A percentile compares a stretch with the other conserved stretches of the same genome.
Evolutionary conservation across 2,888 invertebrate species (phyloP).

Genomic region (Hypsopygia costalis): DNA sequence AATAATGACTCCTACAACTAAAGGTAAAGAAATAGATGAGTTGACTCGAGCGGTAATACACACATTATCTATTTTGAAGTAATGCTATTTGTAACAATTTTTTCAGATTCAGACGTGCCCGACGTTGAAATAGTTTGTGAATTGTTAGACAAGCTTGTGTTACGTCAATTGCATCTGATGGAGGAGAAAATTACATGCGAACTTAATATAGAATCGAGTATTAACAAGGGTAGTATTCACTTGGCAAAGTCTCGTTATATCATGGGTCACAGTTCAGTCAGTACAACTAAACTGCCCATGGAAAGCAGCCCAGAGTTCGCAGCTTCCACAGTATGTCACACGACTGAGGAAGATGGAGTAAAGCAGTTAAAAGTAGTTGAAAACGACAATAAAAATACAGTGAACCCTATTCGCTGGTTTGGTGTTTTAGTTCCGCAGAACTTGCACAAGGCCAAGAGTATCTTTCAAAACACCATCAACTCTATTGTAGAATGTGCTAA

Average conservation of each 20-base stretch:
- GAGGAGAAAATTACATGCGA: slow-evolving; percentile 86
- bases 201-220: slow-evolving; percentile 84
- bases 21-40: too few species aligned
- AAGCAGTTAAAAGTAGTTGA: slow-evolving; percentile 59
- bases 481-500: slow-evolving; percentile 85
- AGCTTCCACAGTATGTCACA: slow-evolving; percentile 55
- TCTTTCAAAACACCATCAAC: slow-evolving; percentile 86
- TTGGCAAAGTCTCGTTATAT: slow-evolving; percentile 89
- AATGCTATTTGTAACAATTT: too few species aligned
- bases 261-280: slow-evolving; percentile 87
- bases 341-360: slow-evolving; percentile 58
- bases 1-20: too few species aligned
- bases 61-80: too few species aligned
- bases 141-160: slow-evolving; percentile 84
- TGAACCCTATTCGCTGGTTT: slow-evolving; percentile 92
- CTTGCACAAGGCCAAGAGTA: slow-evolving; percentile 86
- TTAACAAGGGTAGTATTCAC: slow-evolving; percentile 85
- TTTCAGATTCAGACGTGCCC: slow-evolving; percentile 11
- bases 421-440: slow-evolving; percentile 91
- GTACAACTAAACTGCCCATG: slow-evolving; percentile 85
- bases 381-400: slow-evolving; percentile 42
- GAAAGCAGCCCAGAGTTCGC: slow-evolving; percentile 78
- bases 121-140: slow-evolving; percentile 66
- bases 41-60: too few species aligned
- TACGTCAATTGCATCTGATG: slow-evolving; percentile 85